A percentile compares a stretch with the other conserved stretches of the same genome.
These are phyloP conservation scores for Capreolus pygargus DNA, from an alignment of 2,113 vertebrate genomes.

Conservation along the genomic window DNA sequence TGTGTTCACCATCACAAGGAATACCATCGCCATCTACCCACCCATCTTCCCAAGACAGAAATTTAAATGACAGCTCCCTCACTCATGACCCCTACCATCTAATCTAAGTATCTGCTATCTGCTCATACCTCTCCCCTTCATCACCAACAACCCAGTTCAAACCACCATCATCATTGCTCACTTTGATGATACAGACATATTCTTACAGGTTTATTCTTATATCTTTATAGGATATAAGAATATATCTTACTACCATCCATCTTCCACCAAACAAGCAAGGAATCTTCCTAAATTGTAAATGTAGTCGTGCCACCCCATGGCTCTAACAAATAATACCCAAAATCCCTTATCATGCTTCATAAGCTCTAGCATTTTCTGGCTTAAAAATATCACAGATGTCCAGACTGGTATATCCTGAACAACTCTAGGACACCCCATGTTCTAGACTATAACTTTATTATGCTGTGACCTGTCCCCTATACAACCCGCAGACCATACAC, in stretches of 20 bases:
- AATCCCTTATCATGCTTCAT: background rate
- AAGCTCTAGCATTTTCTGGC: background rate
- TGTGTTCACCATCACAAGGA: background rate
- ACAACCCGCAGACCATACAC: background rate
- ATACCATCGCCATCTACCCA: background rate
- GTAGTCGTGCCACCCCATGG: background rate
- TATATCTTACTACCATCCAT: background rate
- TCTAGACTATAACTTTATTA: background rate
- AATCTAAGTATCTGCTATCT: background rate
- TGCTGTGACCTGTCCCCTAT: background rate
- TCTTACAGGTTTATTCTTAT: background rate
- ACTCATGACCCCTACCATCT: background rate
- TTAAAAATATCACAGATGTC: background rate
- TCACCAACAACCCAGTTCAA: background rate
- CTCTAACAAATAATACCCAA: background rate
- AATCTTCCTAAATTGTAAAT: background rate
- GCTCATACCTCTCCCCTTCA: background rate
- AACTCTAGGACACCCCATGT: background rate
- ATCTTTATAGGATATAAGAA: too few relatives aligned
- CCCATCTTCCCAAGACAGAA: background rate
- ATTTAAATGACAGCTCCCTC: background rate
- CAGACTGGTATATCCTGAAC: background rate
- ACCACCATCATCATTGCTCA: background rate
- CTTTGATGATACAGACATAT: background rate
- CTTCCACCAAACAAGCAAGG: background rate